Conservation (phyloP, 2,888 invertebrate species). For the Alviniconcha strummeri region DNA sequence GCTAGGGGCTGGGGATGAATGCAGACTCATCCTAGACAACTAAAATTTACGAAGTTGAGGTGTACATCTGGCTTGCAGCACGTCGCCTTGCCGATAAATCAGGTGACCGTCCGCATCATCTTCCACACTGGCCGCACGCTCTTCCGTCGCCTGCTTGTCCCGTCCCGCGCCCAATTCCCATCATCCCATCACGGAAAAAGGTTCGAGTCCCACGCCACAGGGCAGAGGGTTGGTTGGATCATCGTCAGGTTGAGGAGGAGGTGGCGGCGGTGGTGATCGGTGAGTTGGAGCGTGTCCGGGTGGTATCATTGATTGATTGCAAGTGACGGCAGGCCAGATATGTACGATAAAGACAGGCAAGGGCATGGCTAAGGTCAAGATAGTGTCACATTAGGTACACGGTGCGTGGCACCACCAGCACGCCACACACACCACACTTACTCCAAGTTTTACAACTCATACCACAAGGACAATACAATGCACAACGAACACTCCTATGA, state of each 20-base stretch:
- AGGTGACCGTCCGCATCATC: slow-evolving; percentile 99
- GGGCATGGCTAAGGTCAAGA: slow-evolving; percentile 52
- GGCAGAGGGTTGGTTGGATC: no score
- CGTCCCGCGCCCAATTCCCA: slow-evolving; percentile 32
- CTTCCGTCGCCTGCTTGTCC: slow-evolving; percentile 45
- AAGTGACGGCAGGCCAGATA: slow-evolving; percentile 38
- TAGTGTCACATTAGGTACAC: slow-evolving; percentile 44
- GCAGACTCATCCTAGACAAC: slow-evolving; percentile 37
- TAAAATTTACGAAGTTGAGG: slow-evolving; percentile 55
- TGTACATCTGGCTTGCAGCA: slow-evolving; percentile 97
- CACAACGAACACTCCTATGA: no score
- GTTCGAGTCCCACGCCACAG: slow-evolving; percentile 4
- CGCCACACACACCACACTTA: no score
- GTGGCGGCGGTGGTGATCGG: slow-evolving; percentile 7
- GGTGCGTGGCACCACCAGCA: no score
- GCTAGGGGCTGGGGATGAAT: not conserved
- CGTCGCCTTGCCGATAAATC: slow-evolving; percentile 98
- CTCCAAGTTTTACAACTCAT: no score
- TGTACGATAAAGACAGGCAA: slow-evolving; percentile 38
- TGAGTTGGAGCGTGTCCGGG: slow-evolving; percentile 8
- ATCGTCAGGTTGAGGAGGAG: slow-evolving; percentile 5
- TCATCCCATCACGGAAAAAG: slow-evolving; percentile 6
- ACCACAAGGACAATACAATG: no score
- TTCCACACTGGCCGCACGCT: slow-evolving; percentile 88
- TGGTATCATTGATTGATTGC: slow-evolving; percentile 33